Evolutionary conservation across 2,113 vertebrate genomes (phyloP).

Genomic region (Rhagologus leucostigma): DNA sequence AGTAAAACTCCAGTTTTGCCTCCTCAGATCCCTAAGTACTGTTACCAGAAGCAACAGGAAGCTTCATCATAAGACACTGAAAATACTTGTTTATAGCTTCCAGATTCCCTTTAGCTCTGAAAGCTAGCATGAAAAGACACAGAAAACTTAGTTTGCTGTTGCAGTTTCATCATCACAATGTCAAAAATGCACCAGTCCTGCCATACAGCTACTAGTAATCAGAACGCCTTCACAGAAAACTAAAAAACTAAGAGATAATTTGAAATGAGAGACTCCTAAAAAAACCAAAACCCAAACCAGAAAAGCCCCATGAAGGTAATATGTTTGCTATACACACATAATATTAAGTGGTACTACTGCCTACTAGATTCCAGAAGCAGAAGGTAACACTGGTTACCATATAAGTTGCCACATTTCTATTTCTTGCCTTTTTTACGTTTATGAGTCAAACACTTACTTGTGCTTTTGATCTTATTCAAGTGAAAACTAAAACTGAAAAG

Average conservation of each 20-base stretch:
- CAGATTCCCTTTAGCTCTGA: neutral
- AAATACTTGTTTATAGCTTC: slow-evolving; percentile 30
- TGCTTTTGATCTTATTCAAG: neutral
- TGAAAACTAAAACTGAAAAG: neutral
- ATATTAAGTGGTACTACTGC: neutral
- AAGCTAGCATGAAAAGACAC: neutral
- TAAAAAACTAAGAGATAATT: slow-evolving; percentile 2
- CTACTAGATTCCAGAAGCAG: neutral
- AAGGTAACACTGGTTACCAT: neutral
- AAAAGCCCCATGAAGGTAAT: neutral
- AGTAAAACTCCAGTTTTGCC: neutral
- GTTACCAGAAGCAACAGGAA: slow-evolving; percentile 22
- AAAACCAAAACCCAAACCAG: slow-evolving; percentile 17
- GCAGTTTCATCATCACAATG: slow-evolving; percentile 35
- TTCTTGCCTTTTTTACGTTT: slow-evolving; percentile 1
- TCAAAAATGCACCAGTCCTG: slow-evolving; percentile 17
- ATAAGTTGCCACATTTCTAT: neutral
- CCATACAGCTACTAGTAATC: neutral
- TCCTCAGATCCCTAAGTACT: neutral
- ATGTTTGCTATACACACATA: neutral
- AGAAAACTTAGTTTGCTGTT: neutral
- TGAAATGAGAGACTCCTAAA: neutral
- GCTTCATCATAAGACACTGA: neutral
- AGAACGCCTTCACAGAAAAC: neutral
- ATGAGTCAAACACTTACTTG: neutral